phyloP scores from a whole-genome alignment of 2,888 invertebrate genomes.

The Drosophila lacicola region DNA sequence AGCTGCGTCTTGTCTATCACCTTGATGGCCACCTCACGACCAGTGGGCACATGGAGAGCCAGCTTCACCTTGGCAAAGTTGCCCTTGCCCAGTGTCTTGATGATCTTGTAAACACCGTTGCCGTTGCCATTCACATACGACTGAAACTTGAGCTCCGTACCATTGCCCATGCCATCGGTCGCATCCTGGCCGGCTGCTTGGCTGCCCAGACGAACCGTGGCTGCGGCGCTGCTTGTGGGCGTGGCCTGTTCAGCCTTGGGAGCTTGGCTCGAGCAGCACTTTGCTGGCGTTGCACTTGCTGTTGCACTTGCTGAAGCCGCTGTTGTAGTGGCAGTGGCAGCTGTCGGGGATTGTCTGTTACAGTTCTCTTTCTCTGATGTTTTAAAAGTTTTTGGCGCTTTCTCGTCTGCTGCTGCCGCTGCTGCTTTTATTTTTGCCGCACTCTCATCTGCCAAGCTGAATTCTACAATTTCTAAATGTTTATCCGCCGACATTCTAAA shows the following conservation, averaged over 20 bases:
- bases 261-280: slow-evolving; percentile 13
- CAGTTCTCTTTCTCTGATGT: slow-evolving; percentile 68
- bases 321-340: neutral
- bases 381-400: slow-evolving; percentile 45
- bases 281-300: neutral
- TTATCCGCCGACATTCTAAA: slow-evolving; percentile 67
- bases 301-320: neutral
- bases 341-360: slow-evolving; percentile 6
- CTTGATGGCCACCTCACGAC: slow-evolving; percentile 99
- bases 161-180: slow-evolving; percentile 50
- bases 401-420: slow-evolving; percentile 52
- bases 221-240: slow-evolving; percentile 34
- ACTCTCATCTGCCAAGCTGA: slow-evolving; percentile 57
- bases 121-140: slow-evolving; percentile 83
- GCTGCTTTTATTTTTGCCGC: slow-evolving; percentile 52
- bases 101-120: slow-evolving; percentile 99
- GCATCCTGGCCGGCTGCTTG: slow-evolving; percentile 49
- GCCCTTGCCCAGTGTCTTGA: slow-evolving; percentile 99
- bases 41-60: slow-evolving; percentile 99
- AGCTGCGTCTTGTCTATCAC: slow-evolving; percentile 99
- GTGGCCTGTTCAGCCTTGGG: slow-evolving; percentile 58
- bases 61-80: slow-evolving; percentile 99
- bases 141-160: slow-evolving; percentile 59
- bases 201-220: slow-evolving; percentile 34
- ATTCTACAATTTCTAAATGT: slow-evolving; percentile 64